A percentile compares a stretch with the other conserved stretches of the same genome.
Conservation (phyloP, 92 coral and sea anemone species). For the Muricea muricata region DNA sequence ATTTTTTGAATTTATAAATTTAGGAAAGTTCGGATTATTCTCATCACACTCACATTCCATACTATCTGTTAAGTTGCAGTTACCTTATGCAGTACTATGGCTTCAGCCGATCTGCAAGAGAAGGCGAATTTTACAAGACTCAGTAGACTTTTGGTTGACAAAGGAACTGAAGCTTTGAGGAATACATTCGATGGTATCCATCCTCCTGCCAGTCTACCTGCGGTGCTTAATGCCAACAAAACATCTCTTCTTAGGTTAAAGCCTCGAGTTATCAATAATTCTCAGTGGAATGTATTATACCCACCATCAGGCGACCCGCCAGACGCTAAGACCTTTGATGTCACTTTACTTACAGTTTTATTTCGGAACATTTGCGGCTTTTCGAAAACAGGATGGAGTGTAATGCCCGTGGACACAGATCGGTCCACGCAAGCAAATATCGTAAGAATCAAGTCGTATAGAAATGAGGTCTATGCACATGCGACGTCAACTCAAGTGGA, state of each 20-base stretch:
- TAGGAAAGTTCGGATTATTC: too few relatives aligned
- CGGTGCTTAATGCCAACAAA: neutral
- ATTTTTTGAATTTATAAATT: too few relatives aligned
- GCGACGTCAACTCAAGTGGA: neutral
- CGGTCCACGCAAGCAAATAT: neutral
- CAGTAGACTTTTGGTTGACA: slow-evolving; percentile 3
- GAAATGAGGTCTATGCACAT: slow-evolving; percentile 9
- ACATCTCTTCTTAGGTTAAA: neutral
- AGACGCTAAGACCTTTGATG: neutral
- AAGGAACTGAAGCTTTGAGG: slow-evolving; percentile 1
- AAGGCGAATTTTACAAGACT: neutral
- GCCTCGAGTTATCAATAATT: neutral
- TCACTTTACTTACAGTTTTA: neutral
- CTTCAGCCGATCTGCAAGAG: neutral
- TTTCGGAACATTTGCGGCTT: neutral
- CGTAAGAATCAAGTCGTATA: neutral
- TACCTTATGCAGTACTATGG: neutral
- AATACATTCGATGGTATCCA: neutral
- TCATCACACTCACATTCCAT: too few relatives aligned
- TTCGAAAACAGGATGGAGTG: neutral
- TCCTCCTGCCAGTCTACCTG: slow-evolving; percentile 3
- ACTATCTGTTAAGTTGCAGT: too few relatives aligned
- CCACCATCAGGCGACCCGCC: neutral
- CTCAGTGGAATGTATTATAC: neutral
- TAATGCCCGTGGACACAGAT: neutral